phyloP scores from a whole-genome alignment of 2,113 vertebrate species.

The Morphnarchus princeps region DNA sequence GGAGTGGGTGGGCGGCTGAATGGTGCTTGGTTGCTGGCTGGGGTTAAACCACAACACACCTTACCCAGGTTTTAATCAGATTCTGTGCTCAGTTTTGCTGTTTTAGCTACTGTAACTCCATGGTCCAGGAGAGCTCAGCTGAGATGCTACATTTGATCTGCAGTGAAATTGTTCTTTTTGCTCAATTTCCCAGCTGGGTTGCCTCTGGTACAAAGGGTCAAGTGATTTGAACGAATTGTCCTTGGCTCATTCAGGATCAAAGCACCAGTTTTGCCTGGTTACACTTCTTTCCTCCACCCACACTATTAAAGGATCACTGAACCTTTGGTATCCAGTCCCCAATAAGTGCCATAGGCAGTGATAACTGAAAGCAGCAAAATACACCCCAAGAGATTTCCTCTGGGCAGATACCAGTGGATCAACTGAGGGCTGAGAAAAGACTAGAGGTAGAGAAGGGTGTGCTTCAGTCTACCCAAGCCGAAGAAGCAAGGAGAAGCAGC shows the following conservation, averaged over 20 bases:
- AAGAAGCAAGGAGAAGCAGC: not conserved
- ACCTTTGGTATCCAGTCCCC: not conserved
- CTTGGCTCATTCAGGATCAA: not conserved
- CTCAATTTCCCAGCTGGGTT: not conserved
- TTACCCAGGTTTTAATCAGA: not conserved
- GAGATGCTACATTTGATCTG: not conserved
- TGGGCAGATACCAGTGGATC: not conserved
- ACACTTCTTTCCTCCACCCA: not conserved
- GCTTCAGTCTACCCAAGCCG: not conserved
- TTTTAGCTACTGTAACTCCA: not conserved
- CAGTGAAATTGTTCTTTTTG: constrained; percentile 12
- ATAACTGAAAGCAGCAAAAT: not conserved
- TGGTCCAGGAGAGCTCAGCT: not conserved
- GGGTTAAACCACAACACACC: no score
- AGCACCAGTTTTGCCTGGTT: not conserved
- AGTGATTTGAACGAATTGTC: not conserved
- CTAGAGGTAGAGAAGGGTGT: not conserved
- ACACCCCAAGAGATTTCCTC: not conserved
- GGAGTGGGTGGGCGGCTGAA: no score
- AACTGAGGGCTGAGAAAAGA: not conserved
- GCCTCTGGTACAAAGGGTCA: not conserved
- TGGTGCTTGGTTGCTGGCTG: no score
- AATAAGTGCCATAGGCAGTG: not conserved
- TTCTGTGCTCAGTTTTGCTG: not conserved
- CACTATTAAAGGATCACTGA: not conserved